phyloP scores from a whole-genome alignment of 2,888 invertebrate species.

The Ichneumoninae sp. region DNA sequence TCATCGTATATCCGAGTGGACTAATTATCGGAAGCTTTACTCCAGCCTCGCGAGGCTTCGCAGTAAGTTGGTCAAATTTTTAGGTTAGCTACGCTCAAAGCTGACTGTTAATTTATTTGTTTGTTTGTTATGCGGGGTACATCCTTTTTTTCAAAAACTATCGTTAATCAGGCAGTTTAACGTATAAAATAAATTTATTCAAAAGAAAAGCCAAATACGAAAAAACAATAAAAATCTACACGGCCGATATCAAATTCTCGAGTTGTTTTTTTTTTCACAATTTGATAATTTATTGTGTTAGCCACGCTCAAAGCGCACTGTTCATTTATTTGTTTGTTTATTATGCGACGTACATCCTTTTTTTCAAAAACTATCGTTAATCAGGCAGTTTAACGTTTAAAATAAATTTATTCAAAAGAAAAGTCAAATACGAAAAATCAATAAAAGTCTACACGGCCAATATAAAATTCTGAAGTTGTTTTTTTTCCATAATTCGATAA shows the following conservation, averaged over 20 bases:
- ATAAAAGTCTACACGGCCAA: neutral
- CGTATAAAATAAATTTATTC: neutral
- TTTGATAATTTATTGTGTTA: neutral
- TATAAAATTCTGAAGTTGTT: neutral
- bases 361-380: too few species aligned
- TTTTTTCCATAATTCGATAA: too few species aligned
- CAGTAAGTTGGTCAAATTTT: neutral
- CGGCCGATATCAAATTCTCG: neutral
- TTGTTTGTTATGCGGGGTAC: neutral
- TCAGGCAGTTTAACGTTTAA: neutral
- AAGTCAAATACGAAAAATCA: neutral
- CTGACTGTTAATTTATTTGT: neutral
- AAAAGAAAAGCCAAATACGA: neutral
- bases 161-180: neutral
- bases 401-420: neutral
- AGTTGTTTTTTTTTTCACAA: neutral
- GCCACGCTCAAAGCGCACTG: neutral
- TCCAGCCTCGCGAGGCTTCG: neutral
- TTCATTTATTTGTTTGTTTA: too few species aligned
- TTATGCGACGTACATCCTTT: too few species aligned
- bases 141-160: neutral
- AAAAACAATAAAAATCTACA: neutral
- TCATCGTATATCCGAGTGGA: neutral
- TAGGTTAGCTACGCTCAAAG: neutral
- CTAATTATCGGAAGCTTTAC: neutral